Evolutionary conservation across 2,888 invertebrate species (phyloP), one percentile per base, ranked within the genome.

Genomic region (Terebella lapidaria): DNA sequence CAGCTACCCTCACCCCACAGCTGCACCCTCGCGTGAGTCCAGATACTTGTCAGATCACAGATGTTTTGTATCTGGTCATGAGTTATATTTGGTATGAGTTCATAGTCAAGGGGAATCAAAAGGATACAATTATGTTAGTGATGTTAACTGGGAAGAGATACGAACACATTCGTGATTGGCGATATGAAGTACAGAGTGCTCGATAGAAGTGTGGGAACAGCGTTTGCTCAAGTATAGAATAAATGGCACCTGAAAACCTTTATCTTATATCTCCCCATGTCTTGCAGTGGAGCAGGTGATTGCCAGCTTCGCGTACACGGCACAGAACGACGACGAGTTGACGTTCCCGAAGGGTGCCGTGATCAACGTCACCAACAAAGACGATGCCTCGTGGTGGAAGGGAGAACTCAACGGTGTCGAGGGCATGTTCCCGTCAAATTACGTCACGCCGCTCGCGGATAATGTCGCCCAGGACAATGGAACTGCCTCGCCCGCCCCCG

Each of bases 341-440:
- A 73, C 75, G 67, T 80, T 80, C 73, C 73, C 71, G 56, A 76
- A 77, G 59, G 76, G 75, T 56, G 68, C 74, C 61, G 71, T 78
- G 64, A 79, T 80, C 63, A 74, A 72, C 30, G 74, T 80, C 51
- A 86, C 94, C 2, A 90, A 91, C 56, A 87, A 93, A 59, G 94
- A 94, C 71, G 95, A 95, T 75, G 89, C 91, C n/a, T 90, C 93
- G 56, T 96, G 96, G 96, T 96, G 95, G 95, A 89, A 90, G 79
- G 96, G 96, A 57, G 93, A 94, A 83, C 84, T 74, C n/a, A 90
- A 92, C 69, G 93, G 93, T 1, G 86, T 88, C 70, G 88, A 89
- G 0, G 96, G 96, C 4, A 85, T 96, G 56, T 96, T 96, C 80
- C 96, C 96, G 20, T 92, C 94, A 82, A 96, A 95, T 84, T 96